Percentiles rank a stretch among this genome's conserved stretches.
phyloP scores from a whole-genome alignment of 2,888 invertebrate species.

The Hyposoter dolosus region DNA sequence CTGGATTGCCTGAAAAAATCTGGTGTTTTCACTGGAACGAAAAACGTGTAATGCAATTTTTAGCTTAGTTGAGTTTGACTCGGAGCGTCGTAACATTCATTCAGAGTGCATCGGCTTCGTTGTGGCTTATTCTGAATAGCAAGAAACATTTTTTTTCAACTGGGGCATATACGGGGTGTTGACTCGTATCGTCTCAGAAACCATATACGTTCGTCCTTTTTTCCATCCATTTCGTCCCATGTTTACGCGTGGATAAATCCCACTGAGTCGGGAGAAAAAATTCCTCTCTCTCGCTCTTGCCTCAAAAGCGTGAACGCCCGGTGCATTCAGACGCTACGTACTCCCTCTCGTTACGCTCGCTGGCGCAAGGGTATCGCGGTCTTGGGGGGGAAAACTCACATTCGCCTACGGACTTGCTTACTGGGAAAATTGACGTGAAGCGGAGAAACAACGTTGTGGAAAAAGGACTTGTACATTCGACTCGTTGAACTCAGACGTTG shows the following conservation, averaged over 20 bases:
- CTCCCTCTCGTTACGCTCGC: slow-evolving; percentile 50
- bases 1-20: background rate
- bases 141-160: slow-evolving; percentile 8
- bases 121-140: background rate
- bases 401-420: slow-evolving; percentile 15
- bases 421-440: slow-evolving; percentile 55
- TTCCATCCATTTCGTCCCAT: slow-evolving; percentile 15
- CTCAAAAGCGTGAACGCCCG: slow-evolving; percentile 42
- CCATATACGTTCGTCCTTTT: slow-evolving; percentile 21
- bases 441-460: slow-evolving; percentile 34
- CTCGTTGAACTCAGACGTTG: slow-evolving; percentile 46
- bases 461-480: slow-evolving; percentile 33
- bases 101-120: background rate
- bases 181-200: slow-evolving; percentile 35
- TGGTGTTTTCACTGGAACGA: background rate
- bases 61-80: background rate
- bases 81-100: background rate
- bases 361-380: slow-evolving; percentile 28
- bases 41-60: background rate
- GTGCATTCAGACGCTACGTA: slow-evolving; percentile 36
- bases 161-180: background rate
- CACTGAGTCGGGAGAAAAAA: slow-evolving; percentile 33
- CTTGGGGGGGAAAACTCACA: slow-evolving; percentile 34
- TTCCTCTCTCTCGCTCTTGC: background rate
- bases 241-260: slow-evolving; percentile 55